Percentiles rank a stretch among this genome's conserved stretches.
Conservation (phyloP, 2,888 invertebrate species). For the Eucriotettix oculatus region DNA sequence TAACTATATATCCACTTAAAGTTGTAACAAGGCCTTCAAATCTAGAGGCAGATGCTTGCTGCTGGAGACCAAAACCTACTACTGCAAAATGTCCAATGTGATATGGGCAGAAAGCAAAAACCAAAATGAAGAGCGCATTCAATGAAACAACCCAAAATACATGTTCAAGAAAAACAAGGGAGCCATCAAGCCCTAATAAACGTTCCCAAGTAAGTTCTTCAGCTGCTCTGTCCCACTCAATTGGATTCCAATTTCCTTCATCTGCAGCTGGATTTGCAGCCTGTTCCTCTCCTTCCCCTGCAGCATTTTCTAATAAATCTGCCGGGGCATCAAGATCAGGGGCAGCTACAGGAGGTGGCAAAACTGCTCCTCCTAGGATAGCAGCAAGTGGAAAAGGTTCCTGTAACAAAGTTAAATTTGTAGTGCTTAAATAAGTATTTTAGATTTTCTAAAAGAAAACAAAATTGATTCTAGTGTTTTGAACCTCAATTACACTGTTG, state of each 20-base stretch:
- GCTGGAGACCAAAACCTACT: constrained; percentile 47
- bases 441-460: too few relatives aligned
- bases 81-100: constrained; percentile 82
- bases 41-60: constrained; percentile 55
- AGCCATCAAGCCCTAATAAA: constrained; percentile 87
- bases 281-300: constrained; percentile 16
- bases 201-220: constrained; percentile 98
- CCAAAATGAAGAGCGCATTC: constrained; percentile 89
- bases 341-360: constrained; percentile 3
- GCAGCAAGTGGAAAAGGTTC: constrained; percentile 4
- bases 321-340: constrained; percentile 1
- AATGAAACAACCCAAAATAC: constrained; percentile 98
- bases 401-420: background rate
- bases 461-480: too few relatives aligned
- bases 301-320: constrained; percentile 13
- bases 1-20: constrained; percentile 80
- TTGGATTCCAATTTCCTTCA: constrained; percentile 91
- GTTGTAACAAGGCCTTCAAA: constrained; percentile 90
- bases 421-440: too few relatives aligned
- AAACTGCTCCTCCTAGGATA: background rate
- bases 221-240: constrained; percentile 95
- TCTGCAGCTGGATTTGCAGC: constrained; percentile 33
- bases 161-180: constrained; percentile 91
- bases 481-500: too few relatives aligned
- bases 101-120: constrained; percentile 94